Conservation (phyloP, 1,140 invertebrate genomes). For the Drosophila sucinea region DNA sequence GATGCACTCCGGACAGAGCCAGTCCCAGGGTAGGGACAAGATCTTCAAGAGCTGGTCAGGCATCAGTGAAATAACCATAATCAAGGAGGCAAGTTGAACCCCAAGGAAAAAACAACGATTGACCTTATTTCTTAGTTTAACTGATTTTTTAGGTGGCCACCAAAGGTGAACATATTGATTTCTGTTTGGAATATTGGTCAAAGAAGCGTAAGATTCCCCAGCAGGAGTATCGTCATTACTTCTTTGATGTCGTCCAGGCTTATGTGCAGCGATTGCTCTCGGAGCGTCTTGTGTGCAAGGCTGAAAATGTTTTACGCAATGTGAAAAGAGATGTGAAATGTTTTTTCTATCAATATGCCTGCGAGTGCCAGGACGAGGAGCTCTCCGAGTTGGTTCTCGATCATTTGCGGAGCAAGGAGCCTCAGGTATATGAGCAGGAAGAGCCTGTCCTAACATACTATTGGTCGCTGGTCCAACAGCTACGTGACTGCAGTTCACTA, state of each 20-base stretch:
- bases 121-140: background rate
- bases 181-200: conserved; percentile 75
- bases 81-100: conserved; percentile 55
- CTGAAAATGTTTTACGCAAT: conserved; percentile 74
- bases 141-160: conserved; percentile 60
- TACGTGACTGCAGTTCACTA: conserved; percentile 53
- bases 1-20: conserved; percentile 63
- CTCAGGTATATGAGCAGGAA: conserved; percentile 61
- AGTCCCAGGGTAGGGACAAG: conserved; percentile 66
- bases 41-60: conserved; percentile 75
- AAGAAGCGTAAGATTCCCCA: conserved; percentile 62
- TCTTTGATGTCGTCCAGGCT: conserved; percentile 76
- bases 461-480: conserved; percentile 68
- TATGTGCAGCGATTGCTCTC: conserved; percentile 77
- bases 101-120: background rate
- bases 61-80: conserved; percentile 72
- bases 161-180: conserved; percentile 77
- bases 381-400: conserved; percentile 71
- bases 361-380: conserved; percentile 67
- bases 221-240: conserved; percentile 68
- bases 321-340: conserved; percentile 72
- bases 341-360: conserved; percentile 77
- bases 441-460: conserved; percentile 65
- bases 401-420: conserved; percentile 62
- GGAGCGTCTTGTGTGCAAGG: conserved; percentile 77